Percentiles rank a stretch among this genome's conserved stretches.
Evolutionary conservation across 1,140 invertebrate genomes (phyloP).

Genomic region (Bombus huntii): DNA sequence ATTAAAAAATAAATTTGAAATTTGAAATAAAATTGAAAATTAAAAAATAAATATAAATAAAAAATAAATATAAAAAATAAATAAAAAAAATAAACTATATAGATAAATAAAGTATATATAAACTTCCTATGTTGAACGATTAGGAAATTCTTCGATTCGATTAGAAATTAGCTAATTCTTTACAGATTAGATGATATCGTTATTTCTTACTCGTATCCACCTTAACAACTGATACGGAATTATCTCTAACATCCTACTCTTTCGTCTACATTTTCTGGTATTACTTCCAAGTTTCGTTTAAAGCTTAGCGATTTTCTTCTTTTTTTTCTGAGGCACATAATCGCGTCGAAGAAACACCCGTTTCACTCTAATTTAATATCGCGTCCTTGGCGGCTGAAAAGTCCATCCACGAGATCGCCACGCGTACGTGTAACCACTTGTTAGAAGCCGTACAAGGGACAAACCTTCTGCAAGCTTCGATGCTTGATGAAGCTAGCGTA

Average conservation of each 20-base stretch:
- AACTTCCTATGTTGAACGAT: not conserved
- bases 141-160: too few relatives aligned
- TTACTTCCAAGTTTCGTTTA: not conserved
- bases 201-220: not conserved
- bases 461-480: constrained; percentile 62
- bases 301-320: not conserved
- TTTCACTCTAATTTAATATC: constrained; percentile 49
- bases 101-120: not conserved
- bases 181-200: not conserved
- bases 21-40: too few relatives aligned
- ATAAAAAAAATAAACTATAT: not conserved
- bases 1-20: not conserved
- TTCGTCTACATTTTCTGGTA: not conserved
- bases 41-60: too few relatives aligned
- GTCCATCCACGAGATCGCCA: constrained; percentile 25
- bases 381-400: constrained; percentile 52
- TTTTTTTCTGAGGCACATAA: not conserved
- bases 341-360: not conserved
- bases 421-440: constrained; percentile 60
- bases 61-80: too few relatives aligned
- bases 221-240: not conserved
- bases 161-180: not conserved
- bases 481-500: not conserved
- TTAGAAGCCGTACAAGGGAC: constrained; percentile 64
- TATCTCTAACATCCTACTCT: not conserved